Conservation (phyloP, 2,113 vertebrate species). For the Thalassarche chlororhynchos region DNA sequence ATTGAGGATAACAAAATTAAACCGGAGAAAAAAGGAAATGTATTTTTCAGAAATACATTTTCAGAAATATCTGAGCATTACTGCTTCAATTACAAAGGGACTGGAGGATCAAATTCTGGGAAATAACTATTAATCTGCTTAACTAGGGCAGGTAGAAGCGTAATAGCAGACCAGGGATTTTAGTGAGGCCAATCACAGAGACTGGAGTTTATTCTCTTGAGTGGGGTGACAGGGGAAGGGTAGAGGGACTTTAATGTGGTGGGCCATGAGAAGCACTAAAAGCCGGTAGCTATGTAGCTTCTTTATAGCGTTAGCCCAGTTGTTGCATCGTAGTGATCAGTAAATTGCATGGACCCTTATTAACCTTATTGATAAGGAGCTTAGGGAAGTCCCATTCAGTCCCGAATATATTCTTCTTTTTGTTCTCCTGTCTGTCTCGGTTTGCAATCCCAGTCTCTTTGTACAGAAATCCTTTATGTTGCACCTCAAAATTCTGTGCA, state of each 20-base stretch:
- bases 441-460: constrained; percentile 66
- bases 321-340: constrained; percentile 76
- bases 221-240: constrained; percentile 45
- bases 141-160: constrained; percentile 82
- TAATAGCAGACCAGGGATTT: constrained; percentile 71
- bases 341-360: constrained; percentile 85
- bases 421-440: constrained; percentile 72
- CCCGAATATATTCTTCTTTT: constrained; percentile 72
- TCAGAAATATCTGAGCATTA: constrained; percentile 78
- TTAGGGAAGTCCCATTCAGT: constrained; percentile 79
- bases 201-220: constrained; percentile 62
- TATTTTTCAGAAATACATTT: constrained; percentile 79
- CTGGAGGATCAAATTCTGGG: constrained; percentile 76
- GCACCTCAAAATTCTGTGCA: constrained; percentile 66
- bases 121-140: constrained; percentile 83
- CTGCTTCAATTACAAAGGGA: constrained; percentile 79
- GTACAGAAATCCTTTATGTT: constrained; percentile 61
- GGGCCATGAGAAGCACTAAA: constrained; percentile 66
- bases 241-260: constrained; percentile 70
- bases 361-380: constrained; percentile 87
- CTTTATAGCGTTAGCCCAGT: constrained; percentile 62
- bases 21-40: constrained; percentile 75
- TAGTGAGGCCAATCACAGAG: constrained; percentile 67
- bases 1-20: constrained; percentile 86
- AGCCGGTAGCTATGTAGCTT: constrained; percentile 23